phyloP scores from a whole-genome alignment of 1,140 invertebrate species.

The Drosophila albomicans region DNA sequence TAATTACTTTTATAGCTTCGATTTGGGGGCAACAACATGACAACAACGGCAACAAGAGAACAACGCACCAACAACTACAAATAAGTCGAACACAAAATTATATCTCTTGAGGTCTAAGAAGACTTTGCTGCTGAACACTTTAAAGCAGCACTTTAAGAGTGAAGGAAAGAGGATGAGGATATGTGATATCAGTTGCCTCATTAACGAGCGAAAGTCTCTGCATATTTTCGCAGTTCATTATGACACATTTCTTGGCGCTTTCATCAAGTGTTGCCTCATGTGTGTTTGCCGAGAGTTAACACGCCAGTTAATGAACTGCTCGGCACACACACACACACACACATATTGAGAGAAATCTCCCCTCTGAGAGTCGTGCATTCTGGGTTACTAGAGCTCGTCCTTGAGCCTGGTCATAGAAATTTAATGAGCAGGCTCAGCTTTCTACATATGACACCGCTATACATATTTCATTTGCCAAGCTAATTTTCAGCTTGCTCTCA shows the following conservation, averaged over 20 bases:
- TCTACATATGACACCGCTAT: not conserved
- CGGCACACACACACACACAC: conserved; percentile 12
- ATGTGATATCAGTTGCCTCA: conserved; percentile 60
- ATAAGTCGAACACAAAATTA: conserved; percentile 11
- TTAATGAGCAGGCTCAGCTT: conserved; percentile 45
- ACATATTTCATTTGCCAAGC: conserved; percentile 55
- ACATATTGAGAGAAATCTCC: not conserved
- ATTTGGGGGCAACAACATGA: conserved; percentile 55
- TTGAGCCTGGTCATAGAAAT: conserved; percentile 59
- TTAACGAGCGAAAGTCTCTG: conserved; percentile 60
- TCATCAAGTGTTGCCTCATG: conserved; percentile 38
- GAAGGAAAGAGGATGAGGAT: not conserved
- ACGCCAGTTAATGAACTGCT: conserved; percentile 71
- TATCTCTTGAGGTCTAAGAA: not conserved
- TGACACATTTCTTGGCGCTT: conserved; percentile 67
- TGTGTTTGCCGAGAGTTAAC: conserved; percentile 68
- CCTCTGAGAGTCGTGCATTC: conserved; percentile 35
- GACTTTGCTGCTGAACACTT: not conserved
- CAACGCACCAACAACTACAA: conserved; percentile 22
- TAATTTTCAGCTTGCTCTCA: conserved; percentile 31
- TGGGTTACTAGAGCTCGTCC: conserved; percentile 72
- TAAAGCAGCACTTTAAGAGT: conserved; percentile 30
- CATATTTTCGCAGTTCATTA: conserved; percentile 80
- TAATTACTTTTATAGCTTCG: conserved; percentile 83
- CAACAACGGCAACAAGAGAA: conserved; percentile 38